These are phyloP conservation scores for Martes flavigula DNA, from an alignment of 2,797 vertebrate genomes.

Conservation along the genomic window DNA sequence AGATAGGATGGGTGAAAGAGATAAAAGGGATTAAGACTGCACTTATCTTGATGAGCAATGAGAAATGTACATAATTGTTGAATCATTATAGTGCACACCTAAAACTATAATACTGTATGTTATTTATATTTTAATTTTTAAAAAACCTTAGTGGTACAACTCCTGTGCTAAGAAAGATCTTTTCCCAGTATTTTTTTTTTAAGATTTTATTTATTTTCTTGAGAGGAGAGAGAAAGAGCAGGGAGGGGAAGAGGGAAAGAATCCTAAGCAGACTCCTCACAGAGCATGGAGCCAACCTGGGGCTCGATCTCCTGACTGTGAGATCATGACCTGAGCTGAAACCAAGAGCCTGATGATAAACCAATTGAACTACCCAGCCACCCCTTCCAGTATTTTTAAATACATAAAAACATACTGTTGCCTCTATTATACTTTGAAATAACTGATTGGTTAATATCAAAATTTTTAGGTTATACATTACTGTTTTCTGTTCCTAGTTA, in stretches of 20 bases:
- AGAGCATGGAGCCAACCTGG: background rate
- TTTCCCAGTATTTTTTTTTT: background rate
- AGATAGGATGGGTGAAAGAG: background rate
- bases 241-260: background rate
- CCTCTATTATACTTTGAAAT: background rate
- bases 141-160: background rate
- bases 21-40: background rate
- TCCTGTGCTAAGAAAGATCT: background rate
- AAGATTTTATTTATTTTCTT: background rate
- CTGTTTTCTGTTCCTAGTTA: background rate
- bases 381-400: background rate
- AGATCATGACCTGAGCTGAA: background rate
- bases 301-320: background rate
- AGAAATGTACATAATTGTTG: background rate
- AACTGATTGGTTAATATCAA: background rate
- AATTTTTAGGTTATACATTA: conserved; percentile 23
- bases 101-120: background rate
- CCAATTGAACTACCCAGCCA: background rate
- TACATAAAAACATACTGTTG: background rate
- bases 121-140: background rate
- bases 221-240: background rate
- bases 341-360: background rate
- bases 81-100: background rate
- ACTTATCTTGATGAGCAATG: background rate
- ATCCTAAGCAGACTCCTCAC: background rate